Base-by-base conservation (phyloP, 2,888 invertebrate species). In the Drosophila anomelani region DNA sequence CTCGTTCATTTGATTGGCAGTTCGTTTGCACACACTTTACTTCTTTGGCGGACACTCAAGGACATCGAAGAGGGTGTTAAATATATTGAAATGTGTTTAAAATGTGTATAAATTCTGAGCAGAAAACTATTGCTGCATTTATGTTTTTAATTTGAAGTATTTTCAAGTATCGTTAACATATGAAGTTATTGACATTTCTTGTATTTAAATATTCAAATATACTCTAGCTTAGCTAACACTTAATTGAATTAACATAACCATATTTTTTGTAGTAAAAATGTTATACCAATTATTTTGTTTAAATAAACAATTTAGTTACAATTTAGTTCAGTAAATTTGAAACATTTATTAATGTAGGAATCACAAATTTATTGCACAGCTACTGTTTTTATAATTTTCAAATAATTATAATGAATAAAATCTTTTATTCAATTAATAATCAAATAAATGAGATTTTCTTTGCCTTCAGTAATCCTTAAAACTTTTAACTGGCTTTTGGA, bases 1-100 rank as follows among this genome's bases (percentile, higher is more conserved):
- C 51, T 62, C 17, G 43, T 51, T 41, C 56, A 68, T 56, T 68
- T 67, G 67, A 67, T 66, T 67, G 67, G 47, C 67, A 55, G 69
- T 38, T 53, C 49, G 49, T 41, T 64, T 62, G 20, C 62, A 64
- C 62, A 51, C 64, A 64, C 51, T 62, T 23, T 51, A 36, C 44
- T 23, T 3, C 29, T 20, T 34, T n/a, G 9, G 17, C 36, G 26
- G 20, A 53, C 51, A 57, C 58, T 58, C 49, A 43, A 3, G 47
- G 39, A 12, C 38, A 46, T n/a, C 39, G 15, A 7, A 26, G 23
- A 15, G 68, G 10, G 32, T 10, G n/a, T 26, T 26, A n/a, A 17
- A 39, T 10, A 4, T 34, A 17, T 20, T 9, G 0, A 17, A 34
- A 13, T 17, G 1, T 17, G 3, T 20, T 17, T 34, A 1, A 13